phyloP scores from a whole-genome alignment of 2,113 vertebrate species.

The Actenoides lindsayi region DNA sequence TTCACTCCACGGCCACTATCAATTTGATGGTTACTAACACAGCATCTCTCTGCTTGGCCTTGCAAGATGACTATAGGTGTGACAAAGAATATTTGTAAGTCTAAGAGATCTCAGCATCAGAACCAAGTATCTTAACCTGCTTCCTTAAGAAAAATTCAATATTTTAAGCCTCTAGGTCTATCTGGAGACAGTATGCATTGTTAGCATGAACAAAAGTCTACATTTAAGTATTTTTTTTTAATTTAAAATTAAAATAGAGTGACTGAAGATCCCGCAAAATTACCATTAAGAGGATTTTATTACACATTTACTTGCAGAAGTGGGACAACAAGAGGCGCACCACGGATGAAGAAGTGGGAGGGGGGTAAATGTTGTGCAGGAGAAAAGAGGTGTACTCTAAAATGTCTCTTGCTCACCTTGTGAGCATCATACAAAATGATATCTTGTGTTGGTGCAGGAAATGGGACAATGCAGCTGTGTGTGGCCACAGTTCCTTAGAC shows the following conservation, averaged over 20 bases:
- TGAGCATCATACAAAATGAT: background rate
- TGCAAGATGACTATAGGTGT: background rate
- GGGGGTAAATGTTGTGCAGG: background rate
- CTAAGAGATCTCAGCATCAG: background rate
- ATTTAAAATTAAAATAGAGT: background rate
- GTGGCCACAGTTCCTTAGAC: background rate
- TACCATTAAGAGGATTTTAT: background rate
- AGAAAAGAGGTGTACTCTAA: background rate
- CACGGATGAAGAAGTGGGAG: background rate
- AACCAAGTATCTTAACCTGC: background rate
- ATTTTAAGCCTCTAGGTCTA: background rate
- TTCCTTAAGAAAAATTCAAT: background rate
- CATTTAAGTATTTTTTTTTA: background rate
- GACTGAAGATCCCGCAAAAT: background rate
- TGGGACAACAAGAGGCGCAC: background rate
- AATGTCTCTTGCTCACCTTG: background rate
- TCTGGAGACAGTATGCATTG: background rate
- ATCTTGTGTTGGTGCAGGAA: background rate
- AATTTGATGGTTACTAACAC: background rate
- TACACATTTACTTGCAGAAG: background rate
- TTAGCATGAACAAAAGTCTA: accelerated
- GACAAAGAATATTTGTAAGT: background rate
- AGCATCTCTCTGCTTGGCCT: background rate
- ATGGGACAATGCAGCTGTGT: background rate
- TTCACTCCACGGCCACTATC: background rate